A percentile compares a stretch with the other conserved stretches of the same genome.
Conservation (phyloP, 2,888 invertebrate species). For the Calameuta pallipes region DNA sequence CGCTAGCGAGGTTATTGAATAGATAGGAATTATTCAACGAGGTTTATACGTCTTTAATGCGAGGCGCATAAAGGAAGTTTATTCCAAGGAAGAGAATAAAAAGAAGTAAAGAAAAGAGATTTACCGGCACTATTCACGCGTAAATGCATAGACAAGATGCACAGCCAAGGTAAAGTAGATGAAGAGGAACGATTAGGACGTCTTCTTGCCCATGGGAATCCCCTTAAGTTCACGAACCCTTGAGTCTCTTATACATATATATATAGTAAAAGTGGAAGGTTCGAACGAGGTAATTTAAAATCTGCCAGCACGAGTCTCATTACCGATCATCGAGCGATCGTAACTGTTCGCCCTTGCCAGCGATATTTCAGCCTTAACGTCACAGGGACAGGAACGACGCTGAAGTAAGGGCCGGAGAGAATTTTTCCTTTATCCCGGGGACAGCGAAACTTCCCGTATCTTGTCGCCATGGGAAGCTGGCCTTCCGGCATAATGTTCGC, state of each 20-base stretch:
- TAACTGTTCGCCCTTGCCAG: neutral
- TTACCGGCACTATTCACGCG: neutral
- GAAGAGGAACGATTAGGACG: neutral
- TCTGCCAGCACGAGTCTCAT: neutral
- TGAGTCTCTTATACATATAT: neutral
- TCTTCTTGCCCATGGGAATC: neutral
- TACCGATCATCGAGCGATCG: neutral
- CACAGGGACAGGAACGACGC: neutral
- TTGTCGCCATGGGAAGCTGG: neutral
- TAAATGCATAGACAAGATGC: neutral
- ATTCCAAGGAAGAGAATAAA: neutral
- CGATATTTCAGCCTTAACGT: neutral
- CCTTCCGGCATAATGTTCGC: conserved; percentile 2
- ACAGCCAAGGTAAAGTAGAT: neutral
- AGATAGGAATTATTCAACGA: neutral
- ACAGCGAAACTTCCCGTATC: neutral
- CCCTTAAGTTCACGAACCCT: neutral
- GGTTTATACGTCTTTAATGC: neutral
- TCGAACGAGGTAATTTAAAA: neutral
- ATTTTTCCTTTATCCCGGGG: neutral
- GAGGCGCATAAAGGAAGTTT: neutral
- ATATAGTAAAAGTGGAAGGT: neutral
- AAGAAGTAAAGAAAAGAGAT: neutral
- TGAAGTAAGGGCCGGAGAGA: neutral
- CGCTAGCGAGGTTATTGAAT: neutral